Evolutionary conservation across 2,113 vertebrate species (phyloP).

Genomic region (Rhombomys opimus): DNA sequence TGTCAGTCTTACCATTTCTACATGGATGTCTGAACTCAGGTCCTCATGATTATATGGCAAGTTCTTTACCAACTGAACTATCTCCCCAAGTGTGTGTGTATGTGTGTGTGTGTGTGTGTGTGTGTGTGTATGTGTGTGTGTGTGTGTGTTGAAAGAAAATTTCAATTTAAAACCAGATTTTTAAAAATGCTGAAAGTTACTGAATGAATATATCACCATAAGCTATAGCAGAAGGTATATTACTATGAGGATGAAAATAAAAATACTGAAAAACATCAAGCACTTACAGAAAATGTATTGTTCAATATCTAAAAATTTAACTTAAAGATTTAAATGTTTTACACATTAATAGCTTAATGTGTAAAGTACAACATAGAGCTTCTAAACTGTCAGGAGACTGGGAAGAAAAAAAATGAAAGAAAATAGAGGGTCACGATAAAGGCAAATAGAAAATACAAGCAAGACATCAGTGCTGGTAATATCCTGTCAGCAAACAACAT

Average conservation of each 20-base stretch:
- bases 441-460: background rate
- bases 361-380: background rate
- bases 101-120: background rate
- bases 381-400: background rate
- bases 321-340: background rate
- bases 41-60: background rate
- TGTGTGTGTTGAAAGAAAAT: background rate
- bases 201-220: background rate
- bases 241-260: background rate
- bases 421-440: background rate
- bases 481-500: background rate
- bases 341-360: background rate
- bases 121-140: too few relatives aligned
- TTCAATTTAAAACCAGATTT: conserved; percentile 17
- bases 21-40: background rate
- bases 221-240: background rate
- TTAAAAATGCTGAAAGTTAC: background rate
- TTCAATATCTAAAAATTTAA: conserved; percentile 3
- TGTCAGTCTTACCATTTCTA: background rate
- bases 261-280: conserved; percentile 19
- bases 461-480: background rate
- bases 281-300: background rate
- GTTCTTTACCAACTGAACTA: background rate
- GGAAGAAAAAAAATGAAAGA: background rate
- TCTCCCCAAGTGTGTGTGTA: background rate